phyloP scores from a whole-genome alignment of 1,140 invertebrate genomes.

The Probaryconus sp. region DNA sequence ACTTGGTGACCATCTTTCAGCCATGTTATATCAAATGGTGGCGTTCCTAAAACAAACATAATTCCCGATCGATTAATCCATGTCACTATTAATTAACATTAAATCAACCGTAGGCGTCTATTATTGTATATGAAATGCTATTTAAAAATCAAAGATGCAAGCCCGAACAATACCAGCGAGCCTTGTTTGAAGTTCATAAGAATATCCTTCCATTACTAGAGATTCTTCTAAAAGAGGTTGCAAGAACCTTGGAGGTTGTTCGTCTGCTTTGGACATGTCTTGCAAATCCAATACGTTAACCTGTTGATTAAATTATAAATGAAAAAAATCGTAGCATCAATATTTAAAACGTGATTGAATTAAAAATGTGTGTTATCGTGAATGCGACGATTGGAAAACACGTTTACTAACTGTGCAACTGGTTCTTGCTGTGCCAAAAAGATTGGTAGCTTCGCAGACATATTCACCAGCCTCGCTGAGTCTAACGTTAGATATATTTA shows the following conservation, averaged over 20 bases:
- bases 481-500: conserved; percentile 79
- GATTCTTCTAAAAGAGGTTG: conserved; percentile 73
- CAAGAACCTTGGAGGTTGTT: conserved; percentile 77
- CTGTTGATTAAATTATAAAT: conserved; percentile 47
- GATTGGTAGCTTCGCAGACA: conserved; percentile 85
- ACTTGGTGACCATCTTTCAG: conserved; percentile 83
- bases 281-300: conserved; percentile 63
- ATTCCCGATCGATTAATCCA: conserved; percentile 7
- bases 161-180: conserved; percentile 72
- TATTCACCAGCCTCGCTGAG: conserved; percentile 82
- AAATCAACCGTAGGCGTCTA: not conserved
- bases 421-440: conserved; percentile 67
- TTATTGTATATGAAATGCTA: not conserved
- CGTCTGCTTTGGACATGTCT: conserved; percentile 63
- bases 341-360: not conserved
- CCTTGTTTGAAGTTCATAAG: conserved; percentile 79
- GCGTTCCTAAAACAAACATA: conserved; percentile 75
- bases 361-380: not conserved
- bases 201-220: conserved; percentile 81
- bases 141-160: conserved; percentile 1
- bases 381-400: too few relatives aligned
- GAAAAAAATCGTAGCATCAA: not conserved
- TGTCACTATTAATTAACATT: too few relatives aligned
- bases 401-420: conserved; percentile 63
- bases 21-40: conserved; percentile 85